Percentiles rank a stretch among this genome's conserved stretches.
Evolutionary conservation across 2,797 vertebrate species (phyloP).

Genomic region (Neosilurus mollespiculum): DNA sequence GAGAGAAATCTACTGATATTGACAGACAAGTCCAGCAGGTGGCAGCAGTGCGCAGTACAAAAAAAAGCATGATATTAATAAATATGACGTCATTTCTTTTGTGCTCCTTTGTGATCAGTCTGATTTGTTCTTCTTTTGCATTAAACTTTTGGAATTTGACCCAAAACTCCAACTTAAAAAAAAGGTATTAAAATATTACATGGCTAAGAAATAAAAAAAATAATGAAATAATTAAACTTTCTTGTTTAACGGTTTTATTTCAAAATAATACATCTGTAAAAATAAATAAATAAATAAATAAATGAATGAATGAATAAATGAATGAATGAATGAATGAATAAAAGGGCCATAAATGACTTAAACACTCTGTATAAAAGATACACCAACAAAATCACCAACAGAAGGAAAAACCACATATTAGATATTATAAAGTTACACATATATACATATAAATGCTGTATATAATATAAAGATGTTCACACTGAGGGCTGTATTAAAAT

Average conservation of each 20-base stretch:
- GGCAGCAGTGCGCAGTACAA: background rate
- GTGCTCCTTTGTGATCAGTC: background rate
- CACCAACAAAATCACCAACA: too few species aligned
- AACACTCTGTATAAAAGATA: too few species aligned
- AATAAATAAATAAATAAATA: too few species aligned
- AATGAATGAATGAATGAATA: too few species aligned
- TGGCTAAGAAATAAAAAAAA: background rate
- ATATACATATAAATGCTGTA: too few species aligned
- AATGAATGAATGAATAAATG: too few species aligned
- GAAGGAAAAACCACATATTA: too few species aligned
- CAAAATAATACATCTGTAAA: background rate
- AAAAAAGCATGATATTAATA: background rate
- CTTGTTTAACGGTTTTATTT: background rate
- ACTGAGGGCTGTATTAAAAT: too few species aligned
- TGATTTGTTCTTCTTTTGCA: background rate
- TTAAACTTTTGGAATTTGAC: background rate
- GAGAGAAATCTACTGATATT: too few species aligned
- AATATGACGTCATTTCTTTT: constrained; percentile 22
- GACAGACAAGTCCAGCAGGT: background rate
- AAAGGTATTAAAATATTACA: background rate
- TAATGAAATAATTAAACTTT: background rate
- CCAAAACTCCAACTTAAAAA: background rate
- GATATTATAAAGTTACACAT: too few species aligned
- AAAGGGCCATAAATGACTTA: too few species aligned
- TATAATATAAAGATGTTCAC: too few species aligned